Evolutionary conservation across 2,797 vertebrate genomes (phyloP), one percentile per base, ranked within the genome.

Genomic region (Borostomias antarcticus): DNA sequence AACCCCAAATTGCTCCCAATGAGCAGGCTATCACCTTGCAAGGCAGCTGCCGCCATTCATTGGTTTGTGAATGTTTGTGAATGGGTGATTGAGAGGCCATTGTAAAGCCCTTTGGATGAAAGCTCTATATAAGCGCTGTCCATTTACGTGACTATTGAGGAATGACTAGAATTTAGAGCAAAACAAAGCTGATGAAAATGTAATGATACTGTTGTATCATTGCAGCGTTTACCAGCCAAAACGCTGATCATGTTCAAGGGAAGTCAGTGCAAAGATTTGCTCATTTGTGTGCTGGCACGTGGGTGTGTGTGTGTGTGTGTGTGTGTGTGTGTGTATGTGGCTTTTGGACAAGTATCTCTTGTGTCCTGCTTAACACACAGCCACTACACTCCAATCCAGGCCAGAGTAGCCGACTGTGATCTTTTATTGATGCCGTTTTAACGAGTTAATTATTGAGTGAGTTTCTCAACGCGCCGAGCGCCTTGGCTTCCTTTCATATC

Each of bases 361-460:
- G 21, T 47, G 15, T 60, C 21, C 35, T 35, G 53, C 66, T 62
- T 69, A 45, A 74, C 65, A 54, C 3, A 4, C 64, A 50, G 33
- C 77, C 74, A 50, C 81, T 68, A 13, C 57, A 72, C n/a, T n/a
- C 54, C 40, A 45, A 62, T 75, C 65, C 69, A 70, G 70, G 37
- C 28, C 13, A 2, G 28, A 13, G 64, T 69, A 32, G 72, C 72
- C 59, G 52, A 35, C 63, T 74, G 62, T 59, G 75, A 88, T 90
- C 73, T 89, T 88, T 89, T 90, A 90, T 91, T 91, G 71, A 90
- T 89, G 82, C 66, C 28, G 76, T 84, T 89, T 87, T 82, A 85
- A 81, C 72, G 57, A 80, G 79, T 90, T 82, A 91, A 90, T 89
- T 86, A 90, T 89, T 89, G 82, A 91, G 76, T 15, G 51, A 56